phyloP scores from a whole-genome alignment of 2,113 vertebrate species.

The Mustela lutreola region DNA sequence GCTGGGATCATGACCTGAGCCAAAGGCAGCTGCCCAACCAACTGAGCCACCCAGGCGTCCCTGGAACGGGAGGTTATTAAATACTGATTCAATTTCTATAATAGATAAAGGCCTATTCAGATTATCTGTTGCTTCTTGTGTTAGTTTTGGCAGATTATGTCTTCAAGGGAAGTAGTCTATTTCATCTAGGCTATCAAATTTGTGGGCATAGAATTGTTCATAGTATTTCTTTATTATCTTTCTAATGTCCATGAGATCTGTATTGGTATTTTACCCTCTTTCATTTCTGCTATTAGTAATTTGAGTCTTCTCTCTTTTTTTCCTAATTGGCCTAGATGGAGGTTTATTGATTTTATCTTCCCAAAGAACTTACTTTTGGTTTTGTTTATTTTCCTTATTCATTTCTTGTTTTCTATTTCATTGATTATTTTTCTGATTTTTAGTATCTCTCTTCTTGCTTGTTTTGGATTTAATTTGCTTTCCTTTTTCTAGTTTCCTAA shows the following conservation, averaged over 20 bases:
- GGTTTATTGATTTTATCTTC: background rate
- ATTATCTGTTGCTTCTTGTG: background rate
- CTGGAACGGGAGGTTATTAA: background rate
- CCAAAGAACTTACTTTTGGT: conserved; percentile 7
- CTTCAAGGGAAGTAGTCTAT: background rate
- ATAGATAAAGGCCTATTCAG: background rate
- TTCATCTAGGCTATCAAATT: background rate
- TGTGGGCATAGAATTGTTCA: background rate
- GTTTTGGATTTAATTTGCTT: background rate
- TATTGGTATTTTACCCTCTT: background rate
- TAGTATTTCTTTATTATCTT: background rate
- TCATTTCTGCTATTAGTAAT: conserved; percentile 19
- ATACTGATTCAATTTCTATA: background rate
- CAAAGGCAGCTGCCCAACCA: no score
- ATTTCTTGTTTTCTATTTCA: background rate
- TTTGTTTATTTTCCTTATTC: background rate
- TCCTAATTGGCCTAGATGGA: background rate
- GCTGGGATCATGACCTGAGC: no score
- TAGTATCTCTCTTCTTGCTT: background rate
- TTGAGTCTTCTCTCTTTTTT: background rate
- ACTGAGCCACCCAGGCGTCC: no score
- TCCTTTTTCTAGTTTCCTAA: background rate
- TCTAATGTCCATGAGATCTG: background rate
- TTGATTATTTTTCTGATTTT: background rate
- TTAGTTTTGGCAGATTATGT: background rate